phyloP scores from a whole-genome alignment of 2,888 invertebrate species.

The Eupithecia insigniata region DNA sequence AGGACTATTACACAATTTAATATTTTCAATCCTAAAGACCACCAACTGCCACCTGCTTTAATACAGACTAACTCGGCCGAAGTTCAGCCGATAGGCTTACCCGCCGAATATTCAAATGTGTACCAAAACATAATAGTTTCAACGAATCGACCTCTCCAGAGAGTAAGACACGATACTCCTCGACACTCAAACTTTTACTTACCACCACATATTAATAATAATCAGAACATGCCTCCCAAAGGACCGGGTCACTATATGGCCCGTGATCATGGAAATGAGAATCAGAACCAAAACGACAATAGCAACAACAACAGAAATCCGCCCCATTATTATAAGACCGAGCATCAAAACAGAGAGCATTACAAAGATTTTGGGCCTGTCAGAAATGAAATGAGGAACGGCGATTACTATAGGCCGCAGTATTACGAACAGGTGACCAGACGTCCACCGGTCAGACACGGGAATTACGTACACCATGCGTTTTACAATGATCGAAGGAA shows the following conservation, averaged over 20 bases:
- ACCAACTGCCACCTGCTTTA: constrained; percentile 50
- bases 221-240: too few species aligned
- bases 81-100: constrained; percentile 66
- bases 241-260: too few species aligned
- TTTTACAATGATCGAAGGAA: constrained; percentile 36
- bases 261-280: too few species aligned
- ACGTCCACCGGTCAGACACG: constrained; percentile 3
- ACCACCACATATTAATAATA: constrained; percentile 4
- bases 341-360: background rate
- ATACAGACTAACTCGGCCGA: constrained; percentile 71
- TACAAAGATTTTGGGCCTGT: background rate
- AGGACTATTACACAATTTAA: background rate
- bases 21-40: constrained; percentile 31
- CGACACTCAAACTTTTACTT: constrained; percentile 9
- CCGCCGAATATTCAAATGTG: constrained; percentile 57
- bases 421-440: background rate
- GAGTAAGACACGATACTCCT: constrained; percentile 10
- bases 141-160: constrained; percentile 44
- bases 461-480: constrained; percentile 9
- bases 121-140: constrained; percentile 67
- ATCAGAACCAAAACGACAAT: background rate
- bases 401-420: background rate
- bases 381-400: constrained; percentile 10
- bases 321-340: background rate
- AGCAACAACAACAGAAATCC: background rate